These are phyloP conservation scores for Dioctria rufipes DNA, from an alignment of 2,888 invertebrate species.

Conservation along the genomic window DNA sequence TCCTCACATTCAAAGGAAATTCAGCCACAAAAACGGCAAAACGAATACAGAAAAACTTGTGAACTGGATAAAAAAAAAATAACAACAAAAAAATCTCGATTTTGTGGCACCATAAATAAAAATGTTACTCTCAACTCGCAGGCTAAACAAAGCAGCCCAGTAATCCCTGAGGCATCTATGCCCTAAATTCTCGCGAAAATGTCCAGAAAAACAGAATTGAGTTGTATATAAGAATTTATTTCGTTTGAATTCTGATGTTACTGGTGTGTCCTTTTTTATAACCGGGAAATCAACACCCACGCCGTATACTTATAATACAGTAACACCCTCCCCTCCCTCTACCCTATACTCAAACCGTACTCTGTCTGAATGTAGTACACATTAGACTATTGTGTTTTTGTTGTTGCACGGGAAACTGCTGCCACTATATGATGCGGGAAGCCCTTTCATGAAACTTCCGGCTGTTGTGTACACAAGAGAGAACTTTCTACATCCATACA, in stretches of 20 bases:
- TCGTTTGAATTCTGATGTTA: slow-evolving; percentile 39
- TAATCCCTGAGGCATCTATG: slow-evolving; percentile 8
- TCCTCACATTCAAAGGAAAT: slow-evolving; percentile 1
- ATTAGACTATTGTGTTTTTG: no score
- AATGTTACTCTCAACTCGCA: neutral
- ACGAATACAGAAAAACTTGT: neutral
- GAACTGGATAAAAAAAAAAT: neutral
- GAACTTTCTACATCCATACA: slow-evolving; percentile 6
- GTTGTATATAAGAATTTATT: slow-evolving; percentile 46
- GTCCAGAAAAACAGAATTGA: slow-evolving; percentile 44
- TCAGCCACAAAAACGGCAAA: neutral
- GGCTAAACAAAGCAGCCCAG: slow-evolving; percentile 13
- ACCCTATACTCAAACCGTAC: no score
- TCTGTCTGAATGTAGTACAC: no score
- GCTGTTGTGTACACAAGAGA: slow-evolving; percentile 18
- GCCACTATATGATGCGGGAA: neutral
- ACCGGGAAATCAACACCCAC: no score
- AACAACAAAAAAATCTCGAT: neutral
- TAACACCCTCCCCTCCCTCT: no score
- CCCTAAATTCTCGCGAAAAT: slow-evolving; percentile 15
- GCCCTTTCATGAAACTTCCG: slow-evolving; percentile 39
- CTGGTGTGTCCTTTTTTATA: slow-evolving; percentile 1
- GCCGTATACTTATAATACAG: no score
- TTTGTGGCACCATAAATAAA: slow-evolving; percentile 42
- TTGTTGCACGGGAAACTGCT: neutral